Evolutionary conservation across 2,113 vertebrate species (phyloP).

Genomic region (Callipepla californica): DNA sequence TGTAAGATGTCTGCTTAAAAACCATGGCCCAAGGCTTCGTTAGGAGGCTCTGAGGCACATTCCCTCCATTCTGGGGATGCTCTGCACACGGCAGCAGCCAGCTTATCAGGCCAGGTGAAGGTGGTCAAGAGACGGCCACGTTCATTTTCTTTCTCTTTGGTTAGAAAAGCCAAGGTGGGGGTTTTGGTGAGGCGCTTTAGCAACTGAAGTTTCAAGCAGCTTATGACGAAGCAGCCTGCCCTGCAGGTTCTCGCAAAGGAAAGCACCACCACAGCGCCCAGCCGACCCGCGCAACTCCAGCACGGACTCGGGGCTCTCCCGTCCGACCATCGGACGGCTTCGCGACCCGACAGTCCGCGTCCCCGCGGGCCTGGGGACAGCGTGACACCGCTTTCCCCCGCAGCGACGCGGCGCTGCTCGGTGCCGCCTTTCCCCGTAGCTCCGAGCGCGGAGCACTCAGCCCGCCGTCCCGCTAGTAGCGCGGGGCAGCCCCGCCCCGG

Average conservation of each 20-base stretch:
- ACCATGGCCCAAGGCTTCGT: rapidly evolving
- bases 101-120: rapidly evolving
- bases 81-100: rapidly evolving
- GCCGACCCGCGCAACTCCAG: background rate
- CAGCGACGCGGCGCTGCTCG: rapidly evolving
- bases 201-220: rapidly evolving
- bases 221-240: rapidly evolving
- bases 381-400: too few relatives aligned
- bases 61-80: rapidly evolving
- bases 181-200: rapidly evolving
- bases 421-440: background rate
- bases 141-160: rapidly evolving
- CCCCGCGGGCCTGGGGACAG: background rate
- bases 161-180: rapidly evolving
- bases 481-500: too few relatives aligned
- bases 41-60: rapidly evolving
- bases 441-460: too few relatives aligned
- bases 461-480: rapidly evolving
- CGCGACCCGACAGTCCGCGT: too few relatives aligned
- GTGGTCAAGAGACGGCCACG: rapidly evolving
- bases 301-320: background rate
- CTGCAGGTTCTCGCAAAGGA: rapidly evolving
- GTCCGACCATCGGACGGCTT: rapidly evolving
- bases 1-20: rapidly evolving
- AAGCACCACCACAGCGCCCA: rapidly evolving